These are phyloP conservation scores for Anomalospiza imberbis DNA, from an alignment of 2,797 vertebrate genomes.

Conservation along the genomic window DNA sequence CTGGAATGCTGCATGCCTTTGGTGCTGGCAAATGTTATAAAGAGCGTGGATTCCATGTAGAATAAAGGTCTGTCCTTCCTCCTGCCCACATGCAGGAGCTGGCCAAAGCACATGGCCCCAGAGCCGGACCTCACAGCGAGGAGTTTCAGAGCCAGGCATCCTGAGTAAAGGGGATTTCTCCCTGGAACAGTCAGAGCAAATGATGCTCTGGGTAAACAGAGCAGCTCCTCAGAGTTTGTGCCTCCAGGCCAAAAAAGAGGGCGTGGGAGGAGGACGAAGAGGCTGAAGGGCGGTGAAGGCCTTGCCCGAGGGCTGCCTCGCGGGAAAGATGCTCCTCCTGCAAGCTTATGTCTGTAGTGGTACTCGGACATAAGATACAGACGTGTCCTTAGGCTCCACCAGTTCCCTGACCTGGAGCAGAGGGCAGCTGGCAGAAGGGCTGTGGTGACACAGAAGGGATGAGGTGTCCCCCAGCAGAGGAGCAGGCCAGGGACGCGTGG, in stretches of 20 bases:
- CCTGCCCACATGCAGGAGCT: neutral
- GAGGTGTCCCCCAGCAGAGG: neutral
- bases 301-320: neutral
- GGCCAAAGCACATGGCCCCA: fast-evolving
- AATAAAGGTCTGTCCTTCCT: neutral
- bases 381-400: fast-evolving
- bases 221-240: neutral
- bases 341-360: fast-evolving
- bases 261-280: fast-evolving
- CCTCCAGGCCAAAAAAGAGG: neutral
- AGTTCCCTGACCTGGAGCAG: fast-evolving
- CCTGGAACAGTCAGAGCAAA: neutral
- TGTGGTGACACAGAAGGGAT: fast-evolving
- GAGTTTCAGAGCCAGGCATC: neutral
- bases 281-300: neutral
- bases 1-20: neutral
- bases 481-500: fast-evolving
- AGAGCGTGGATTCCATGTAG: fast-evolving
- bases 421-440: fast-evolving
- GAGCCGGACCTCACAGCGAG: neutral
- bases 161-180: neutral
- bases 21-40: fast-evolving
- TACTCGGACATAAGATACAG: fast-evolving
- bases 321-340: neutral
- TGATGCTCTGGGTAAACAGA: neutral